phyloP scores from a whole-genome alignment of 1,140 invertebrate species.

The Sesamia nonagrioides region DNA sequence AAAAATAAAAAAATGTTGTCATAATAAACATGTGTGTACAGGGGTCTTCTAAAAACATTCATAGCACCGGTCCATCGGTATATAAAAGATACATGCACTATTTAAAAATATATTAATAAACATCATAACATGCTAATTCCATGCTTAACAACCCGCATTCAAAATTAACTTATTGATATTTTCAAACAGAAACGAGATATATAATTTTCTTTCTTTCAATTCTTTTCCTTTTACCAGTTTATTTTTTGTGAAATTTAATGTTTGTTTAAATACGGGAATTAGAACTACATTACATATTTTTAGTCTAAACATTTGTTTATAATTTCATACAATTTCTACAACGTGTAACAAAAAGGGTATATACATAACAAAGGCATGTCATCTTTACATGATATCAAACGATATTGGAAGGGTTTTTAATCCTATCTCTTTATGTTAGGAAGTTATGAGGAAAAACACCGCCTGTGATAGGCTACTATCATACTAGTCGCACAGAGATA shows the following conservation, averaged over 20 bases:
- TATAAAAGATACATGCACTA: conserved; percentile 32
- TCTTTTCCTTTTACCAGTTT: too few relatives aligned
- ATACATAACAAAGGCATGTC: too few relatives aligned
- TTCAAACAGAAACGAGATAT: neutral
- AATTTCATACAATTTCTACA: too few relatives aligned
- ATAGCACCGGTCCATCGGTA: conserved; percentile 35
- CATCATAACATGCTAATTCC: conserved; percentile 15
- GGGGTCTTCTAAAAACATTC: conserved; percentile 14
- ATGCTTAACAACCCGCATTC: conserved; percentile 35
- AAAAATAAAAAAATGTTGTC: neutral
- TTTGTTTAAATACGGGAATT: conserved; percentile 33
- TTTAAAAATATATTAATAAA: neutral
- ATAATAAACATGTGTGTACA: conserved; percentile 1
- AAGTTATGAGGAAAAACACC: too few relatives aligned
- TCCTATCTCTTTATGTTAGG: too few relatives aligned
- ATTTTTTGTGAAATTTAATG: too few relatives aligned
- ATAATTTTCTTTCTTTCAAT: too few relatives aligned
- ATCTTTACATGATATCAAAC: too few relatives aligned
- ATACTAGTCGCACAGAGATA: too few relatives aligned
- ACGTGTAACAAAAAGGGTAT: too few relatives aligned
- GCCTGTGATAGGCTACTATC: too few relatives aligned
- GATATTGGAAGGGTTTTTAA: too few relatives aligned
- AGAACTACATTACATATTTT: conserved; percentile 17
- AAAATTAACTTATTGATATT: conserved; percentile 10
- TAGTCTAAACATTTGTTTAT: neutral